Conservation (phyloP, 2,797 vertebrate species). For the Manis javanica region DNA sequence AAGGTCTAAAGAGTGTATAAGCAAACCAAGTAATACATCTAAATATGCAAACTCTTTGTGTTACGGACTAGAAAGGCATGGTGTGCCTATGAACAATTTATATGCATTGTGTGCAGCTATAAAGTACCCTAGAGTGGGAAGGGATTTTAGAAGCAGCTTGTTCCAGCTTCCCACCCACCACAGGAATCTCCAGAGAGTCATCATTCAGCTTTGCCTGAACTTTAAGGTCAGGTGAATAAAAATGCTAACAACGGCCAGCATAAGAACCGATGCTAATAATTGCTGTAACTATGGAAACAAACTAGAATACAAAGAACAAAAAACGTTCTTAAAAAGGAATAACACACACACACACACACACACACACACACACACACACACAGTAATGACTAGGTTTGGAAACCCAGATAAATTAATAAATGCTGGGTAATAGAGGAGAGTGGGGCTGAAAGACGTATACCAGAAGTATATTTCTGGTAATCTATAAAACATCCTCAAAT, state of each 20-base stretch:
- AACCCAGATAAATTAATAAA: background rate
- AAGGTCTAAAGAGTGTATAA: background rate
- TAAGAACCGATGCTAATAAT: slow-evolving; percentile 60
- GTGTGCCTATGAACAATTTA: no score
- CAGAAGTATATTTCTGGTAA: background rate
- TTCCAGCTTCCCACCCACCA: slow-evolving; percentile 30
- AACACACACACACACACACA: background rate
- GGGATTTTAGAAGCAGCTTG: background rate
- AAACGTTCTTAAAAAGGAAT: slow-evolving; percentile 22
- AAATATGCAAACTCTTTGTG: background rate
- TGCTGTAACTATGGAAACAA: slow-evolving; percentile 74
- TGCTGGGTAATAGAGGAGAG: background rate
- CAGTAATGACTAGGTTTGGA: background rate
- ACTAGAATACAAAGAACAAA: slow-evolving; percentile 18
- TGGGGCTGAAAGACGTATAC: background rate
- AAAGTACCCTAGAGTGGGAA: background rate
- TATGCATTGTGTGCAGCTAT: background rate
- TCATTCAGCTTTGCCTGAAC: slow-evolving; percentile 61
- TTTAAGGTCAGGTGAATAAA: slow-evolving; percentile 75
- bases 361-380: background rate
- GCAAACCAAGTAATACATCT: background rate
- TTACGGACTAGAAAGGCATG: background rate
- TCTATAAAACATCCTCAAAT: background rate
- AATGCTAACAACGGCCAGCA: slow-evolving; percentile 63
- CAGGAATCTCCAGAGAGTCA: slow-evolving; percentile 44